Base-by-base conservation (phyloP, 2,888 invertebrate species). In the Cephus pygmeus region DNA sequence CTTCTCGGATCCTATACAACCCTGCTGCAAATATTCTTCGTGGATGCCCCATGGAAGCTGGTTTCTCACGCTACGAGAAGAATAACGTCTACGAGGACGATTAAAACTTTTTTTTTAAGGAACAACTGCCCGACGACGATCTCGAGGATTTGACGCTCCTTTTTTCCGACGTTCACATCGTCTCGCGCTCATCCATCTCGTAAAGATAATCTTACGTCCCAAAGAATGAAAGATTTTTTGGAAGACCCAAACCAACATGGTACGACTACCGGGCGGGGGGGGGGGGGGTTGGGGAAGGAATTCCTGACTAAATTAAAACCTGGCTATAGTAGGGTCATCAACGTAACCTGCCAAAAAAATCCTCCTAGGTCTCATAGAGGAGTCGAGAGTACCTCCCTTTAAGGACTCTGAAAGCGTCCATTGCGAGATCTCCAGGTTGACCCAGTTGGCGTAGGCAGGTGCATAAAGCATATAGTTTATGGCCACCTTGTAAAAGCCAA, bases 1-100 rank as follows among this genome's bases (percentile, higher is more conserved):
- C 87, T 87, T 86, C 88, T 84, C 79, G 78, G 36, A 30, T 34
- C 77, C 79, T 83, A 85, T 85, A 83, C 73, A 81, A 82, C 80
- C 89, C 89, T 90, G 86, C 73, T 88, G 83, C 78, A 79, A 81
- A 79, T 83, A 85, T 87, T 88, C 86, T 84, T 80, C 81, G 78
- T 81, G 80, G 83, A 86, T 87, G 87, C 87, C 87, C 86, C 85
- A 85, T 85, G 84, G 87, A 85, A 83, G 83, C 80, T 83, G 82
- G 84, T 85, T 89, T 88, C 88, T 88, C 89, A 90, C 90, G 89
- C 86, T 85, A 82, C 73, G 76, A 80, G 40, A 75, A 35, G 12
- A 36, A 56, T 79, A 82, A 80, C 77, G 75, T 81, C 82, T 77
- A 80, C 76, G 77, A 77, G 75, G 73, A 77, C 75, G 75, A 40